Evolutionary conservation across 2,797 vertebrate species (phyloP), one percentile per base, ranked within the genome.

Genomic region (Sebastes hubbsi): DNA sequence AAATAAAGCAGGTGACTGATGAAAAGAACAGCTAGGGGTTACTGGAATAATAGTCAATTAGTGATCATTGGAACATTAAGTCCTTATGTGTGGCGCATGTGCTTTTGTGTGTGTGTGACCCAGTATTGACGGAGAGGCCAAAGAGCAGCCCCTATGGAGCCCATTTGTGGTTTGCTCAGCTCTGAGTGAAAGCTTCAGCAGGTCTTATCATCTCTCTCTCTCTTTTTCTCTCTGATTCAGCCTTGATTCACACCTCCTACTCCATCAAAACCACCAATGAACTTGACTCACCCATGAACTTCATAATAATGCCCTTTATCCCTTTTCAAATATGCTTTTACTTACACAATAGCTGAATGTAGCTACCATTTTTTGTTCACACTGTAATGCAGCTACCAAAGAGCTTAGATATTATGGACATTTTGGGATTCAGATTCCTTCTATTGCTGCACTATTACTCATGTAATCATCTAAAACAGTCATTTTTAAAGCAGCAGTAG

Each of bases 241-340:
- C 78, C 81, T 87, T 84, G 73, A 83, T 84, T 91, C 80, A 80
- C 76, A 84, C 84, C 68, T 83, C 65, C 75, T 60, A n/a, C 82
- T 83, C 81, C 32, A 82, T 90, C 78, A 76, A 81, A 87, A 85
- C 72, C 81, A 56, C 87, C 73, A 88, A 93, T 91, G 85, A 90
- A 91, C 90, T 80, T 77, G 72, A 83, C 85, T 92, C 87, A 87
- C 82, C 24, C 69, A 29, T 89, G 77, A 91, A 87, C 84, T 82
- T 88, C 38, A 69, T 34, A 81, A 83, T 80, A 87, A 91, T 88
- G 68, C 65, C 64, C 76, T 83, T 88, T 80, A 89, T 89, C 81
- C 85, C 66, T 76, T 49, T 85, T 88, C 56, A 88, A 91, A 92
- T 72, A 82, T 70, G 81, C 87, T 91, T 89, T 71, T 55, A 87